Percentiles rank a stretch among this genome's conserved stretches.
Evolutionary conservation across 2,888 invertebrate species (phyloP).

Genomic region (Zaprionus obscuricornis): DNA sequence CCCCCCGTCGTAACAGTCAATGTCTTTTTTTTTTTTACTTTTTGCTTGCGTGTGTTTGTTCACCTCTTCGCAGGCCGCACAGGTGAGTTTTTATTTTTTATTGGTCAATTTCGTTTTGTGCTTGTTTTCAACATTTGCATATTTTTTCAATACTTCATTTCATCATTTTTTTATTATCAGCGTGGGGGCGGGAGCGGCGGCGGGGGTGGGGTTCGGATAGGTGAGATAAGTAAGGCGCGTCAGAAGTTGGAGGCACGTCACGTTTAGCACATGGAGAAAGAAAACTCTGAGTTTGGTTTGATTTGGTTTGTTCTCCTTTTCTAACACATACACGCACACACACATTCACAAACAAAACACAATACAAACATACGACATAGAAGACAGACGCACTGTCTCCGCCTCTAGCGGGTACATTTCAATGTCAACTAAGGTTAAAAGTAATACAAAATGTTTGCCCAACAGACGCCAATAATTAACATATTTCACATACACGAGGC

Average conservation of each 20-base stretch:
- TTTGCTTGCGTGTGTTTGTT: constrained; percentile 38
- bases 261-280: constrained; percentile 6
- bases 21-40: constrained; percentile 5
- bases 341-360: constrained; percentile 24
- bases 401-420: constrained; percentile 77
- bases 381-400: constrained; percentile 53
- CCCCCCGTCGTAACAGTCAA: too few relatives aligned
- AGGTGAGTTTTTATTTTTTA: constrained; percentile 13
- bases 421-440: constrained; percentile 84
- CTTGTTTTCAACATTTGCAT: constrained; percentile 22
- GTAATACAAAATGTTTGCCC: constrained; percentile 56
- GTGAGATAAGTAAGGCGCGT: too few relatives aligned
- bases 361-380: constrained; percentile 17
- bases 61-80: constrained; percentile 17
- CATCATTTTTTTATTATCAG: background rate
- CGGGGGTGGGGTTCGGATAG: too few relatives aligned
- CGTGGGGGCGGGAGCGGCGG: too few relatives aligned
- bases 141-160: constrained; percentile 17
- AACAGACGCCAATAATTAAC: constrained; percentile 20
- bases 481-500: constrained; percentile 52
- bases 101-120: constrained; percentile 11
- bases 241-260: constrained; percentile 21
- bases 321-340: constrained; percentile 46
- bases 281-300: constrained; percentile 14
- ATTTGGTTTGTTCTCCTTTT: constrained; percentile 44